Evolutionary conservation across 2,888 invertebrate genomes (phyloP), one percentile per base, ranked within the genome.

Genomic region (Eristalis tenax): DNA sequence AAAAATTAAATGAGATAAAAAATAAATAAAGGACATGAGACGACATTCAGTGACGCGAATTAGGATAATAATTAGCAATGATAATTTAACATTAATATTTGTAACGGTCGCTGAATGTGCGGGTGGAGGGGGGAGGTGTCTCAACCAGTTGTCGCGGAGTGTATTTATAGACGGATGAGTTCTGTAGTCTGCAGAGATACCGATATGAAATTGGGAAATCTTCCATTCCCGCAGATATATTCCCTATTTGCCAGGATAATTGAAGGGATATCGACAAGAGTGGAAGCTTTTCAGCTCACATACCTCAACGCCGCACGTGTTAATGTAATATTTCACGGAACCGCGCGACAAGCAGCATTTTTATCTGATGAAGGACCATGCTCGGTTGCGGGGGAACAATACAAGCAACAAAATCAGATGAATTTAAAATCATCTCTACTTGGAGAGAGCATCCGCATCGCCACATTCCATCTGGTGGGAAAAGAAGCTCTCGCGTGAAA

Each of bases 381-480:
- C 50, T 18, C 18, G 18, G 8, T 8, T n/a, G 50, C 18, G 18
- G 8, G 18, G 18, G 8, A 18, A 8, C 18, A 50, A 50, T 18
- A n/a, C 32, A 50, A 50, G 28, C 10, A 23, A 56, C 32, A 23
- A 26, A 22, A 56, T 50, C 50, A 43, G 50, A 43, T 10, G 26
- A 66, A 66, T 66, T 69, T 22, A 32, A 64, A 69, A 35, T 56
- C 56, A 18, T 56, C 56, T 68, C 40, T 32, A 68, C 28, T 68
- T 56, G 50, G n/a, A 28, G 32, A 6, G 8, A 32, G 22, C 6
- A 10, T 26, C 18, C 18, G 11, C 65, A 23, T 65, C 65, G 38
- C 6, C 65, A 32, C 13, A 40, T 38, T 22, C 22, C 11, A 38
- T 38, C 13, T n/a, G 15, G 13, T n/a, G 15, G 43, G 43, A 50